A percentile compares a stretch with the other conserved stretches of the same genome.
Conservation (phyloP, 1,140 invertebrate species). For the Pseudomyrmex sp. region DNA sequence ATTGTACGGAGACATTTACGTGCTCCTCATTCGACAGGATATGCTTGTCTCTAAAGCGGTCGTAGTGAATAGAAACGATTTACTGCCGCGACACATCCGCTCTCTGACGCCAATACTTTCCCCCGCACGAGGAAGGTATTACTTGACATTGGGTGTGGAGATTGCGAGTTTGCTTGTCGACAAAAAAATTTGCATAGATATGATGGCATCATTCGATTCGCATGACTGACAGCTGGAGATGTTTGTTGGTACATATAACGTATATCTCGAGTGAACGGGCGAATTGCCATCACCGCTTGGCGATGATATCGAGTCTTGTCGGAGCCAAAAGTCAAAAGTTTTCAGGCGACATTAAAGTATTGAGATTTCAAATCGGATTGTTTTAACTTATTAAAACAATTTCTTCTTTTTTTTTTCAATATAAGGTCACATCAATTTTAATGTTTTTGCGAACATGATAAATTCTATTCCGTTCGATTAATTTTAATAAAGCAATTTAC, state of each 20-base stretch:
- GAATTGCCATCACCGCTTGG: constrained; percentile 8
- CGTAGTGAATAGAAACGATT: constrained; percentile 53
- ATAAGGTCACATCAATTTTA: too few relatives aligned
- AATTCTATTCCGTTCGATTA: background rate
- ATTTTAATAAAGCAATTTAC: background rate
- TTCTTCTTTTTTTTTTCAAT: too few relatives aligned
- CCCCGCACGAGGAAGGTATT: constrained; percentile 10
- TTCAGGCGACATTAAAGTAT: background rate
- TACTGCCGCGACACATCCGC: constrained; percentile 43
- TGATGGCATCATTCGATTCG: constrained; percentile 44
- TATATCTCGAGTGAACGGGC: background rate
- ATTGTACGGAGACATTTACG: constrained; percentile 3
- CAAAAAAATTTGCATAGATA: constrained; percentile 49
- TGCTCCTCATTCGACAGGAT: constrained; percentile 23
- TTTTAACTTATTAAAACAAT: constrained; percentile 1
- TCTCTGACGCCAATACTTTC: constrained; percentile 28
- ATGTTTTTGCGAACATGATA: too few relatives aligned
- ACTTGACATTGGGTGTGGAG: constrained; percentile 41
- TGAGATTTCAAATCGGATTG: background rate
- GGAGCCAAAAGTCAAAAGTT: background rate
- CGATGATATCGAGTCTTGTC: background rate
- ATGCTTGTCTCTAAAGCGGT: constrained; percentile 25
- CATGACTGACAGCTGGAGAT: constrained; percentile 35
- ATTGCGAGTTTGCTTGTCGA: constrained; percentile 45
- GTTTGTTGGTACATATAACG: background rate